Base-by-base conservation (phyloP, 2,113 vertebrate genomes). In the Lepus europaeus region DNA sequence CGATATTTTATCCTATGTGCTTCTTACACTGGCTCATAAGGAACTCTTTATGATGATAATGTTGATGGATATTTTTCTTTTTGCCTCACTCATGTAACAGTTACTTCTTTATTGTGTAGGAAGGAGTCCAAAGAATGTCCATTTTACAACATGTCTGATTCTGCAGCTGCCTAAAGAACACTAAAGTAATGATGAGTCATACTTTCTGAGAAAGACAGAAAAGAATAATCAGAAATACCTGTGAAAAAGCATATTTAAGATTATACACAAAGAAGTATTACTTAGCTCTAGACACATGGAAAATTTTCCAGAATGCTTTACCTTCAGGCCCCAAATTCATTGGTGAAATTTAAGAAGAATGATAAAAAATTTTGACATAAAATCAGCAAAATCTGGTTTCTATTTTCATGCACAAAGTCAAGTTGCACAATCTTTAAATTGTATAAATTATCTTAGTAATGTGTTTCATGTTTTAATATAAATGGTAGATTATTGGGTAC, bases 171-270 rank as follows among this genome's bases (percentile, higher is more conserved):
- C 79, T 63, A 86, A 63, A 86, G 9, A 84, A 64, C 12, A 87
- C 16, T 45, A 61, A 82, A 83, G 78, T 78, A 70, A 85, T 73
- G 81, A 93, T 83, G 59, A 83, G 49, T 93, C 66, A n/a, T 73
- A 13, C 45, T 77, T 93, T 93, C 79, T 89, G 56, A 74, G 49
- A 88, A 90, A 79, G 53, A 82, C 59, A 61, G 73, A 81, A 94
- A 89, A 56, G 82, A 49, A 56, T 29, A 89, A 84, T 68, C 39
- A 70, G 66, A 90, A 80, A 89, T 59, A 39, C 84, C 93, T 69
- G 93, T 36, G n/a, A 69, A 90, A 83, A 93, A 53, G 29, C 45
- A 66, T 45, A 25, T 76, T 70, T 90, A 83, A 91, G 70, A 82
- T 78, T 85, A 83, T 5, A 31, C 8, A 72, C 5, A 78, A 68